These are phyloP conservation scores for Catotricha subobsoleta DNA, from an alignment of 2,888 invertebrate genomes.

Conservation along the genomic window DNA sequence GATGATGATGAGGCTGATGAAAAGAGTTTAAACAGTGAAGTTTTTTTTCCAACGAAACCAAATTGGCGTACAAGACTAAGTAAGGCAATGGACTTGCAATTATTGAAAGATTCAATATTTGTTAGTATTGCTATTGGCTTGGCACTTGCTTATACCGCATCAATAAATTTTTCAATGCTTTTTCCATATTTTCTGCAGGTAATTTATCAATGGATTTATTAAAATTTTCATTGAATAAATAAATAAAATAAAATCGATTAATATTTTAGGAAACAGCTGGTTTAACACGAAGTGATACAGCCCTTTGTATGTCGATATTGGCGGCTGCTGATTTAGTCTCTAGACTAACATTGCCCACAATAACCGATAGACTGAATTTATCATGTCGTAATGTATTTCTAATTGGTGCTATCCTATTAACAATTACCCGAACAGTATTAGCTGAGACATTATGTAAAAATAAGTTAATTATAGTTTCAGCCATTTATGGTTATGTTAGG, in stretches of 20 bases:
- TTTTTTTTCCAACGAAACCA: background rate
- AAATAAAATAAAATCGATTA: background rate
- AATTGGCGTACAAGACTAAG: conserved; percentile 16
- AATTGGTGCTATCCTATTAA: conserved; percentile 39
- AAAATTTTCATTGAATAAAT: background rate
- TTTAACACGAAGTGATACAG: conserved; percentile 35
- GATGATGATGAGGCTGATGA: conserved; percentile 7
- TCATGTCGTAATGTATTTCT: conserved; percentile 44
- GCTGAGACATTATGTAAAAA: conserved; percentile 39
- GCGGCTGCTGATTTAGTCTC: conserved; percentile 48
- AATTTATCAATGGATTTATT: too few species aligned
- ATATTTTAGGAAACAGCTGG: conserved; percentile 19
- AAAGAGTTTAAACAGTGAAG: conserved; percentile 17
- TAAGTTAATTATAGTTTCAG: conserved; percentile 35
- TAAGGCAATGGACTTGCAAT: conserved; percentile 40
- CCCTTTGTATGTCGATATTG: conserved; percentile 50
- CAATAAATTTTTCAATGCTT: conserved; percentile 51
- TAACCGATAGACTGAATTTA: conserved; percentile 41
- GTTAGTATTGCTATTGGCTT: conserved; percentile 48
- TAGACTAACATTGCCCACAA: conserved; percentile 42
- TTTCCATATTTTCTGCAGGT: conserved; percentile 49
- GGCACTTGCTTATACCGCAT: conserved; percentile 45
- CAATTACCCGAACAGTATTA: conserved; percentile 40
- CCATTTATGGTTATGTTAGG: conserved; percentile 48
- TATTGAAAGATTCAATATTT: conserved; percentile 42